Conservation (phyloP, 2,888 invertebrate genomes). For the Ochropleura leucogaster region DNA sequence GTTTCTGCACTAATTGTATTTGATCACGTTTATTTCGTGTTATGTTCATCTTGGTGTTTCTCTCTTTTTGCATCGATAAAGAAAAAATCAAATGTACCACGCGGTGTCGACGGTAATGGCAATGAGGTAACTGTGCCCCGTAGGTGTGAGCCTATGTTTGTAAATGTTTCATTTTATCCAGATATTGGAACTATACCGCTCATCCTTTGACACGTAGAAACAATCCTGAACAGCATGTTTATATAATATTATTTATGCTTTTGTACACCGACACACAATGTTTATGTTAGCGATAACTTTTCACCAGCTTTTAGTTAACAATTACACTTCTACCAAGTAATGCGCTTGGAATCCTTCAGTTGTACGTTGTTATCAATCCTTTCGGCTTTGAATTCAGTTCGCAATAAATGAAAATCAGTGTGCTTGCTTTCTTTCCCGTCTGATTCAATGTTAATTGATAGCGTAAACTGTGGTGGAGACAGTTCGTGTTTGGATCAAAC, state of each 20-base stretch:
- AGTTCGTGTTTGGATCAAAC: slow-evolving; percentile 59
- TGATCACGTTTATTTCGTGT: slow-evolving; percentile 78
- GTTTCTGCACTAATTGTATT: slow-evolving; percentile 74
- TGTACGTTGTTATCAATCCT: slow-evolving; percentile 61
- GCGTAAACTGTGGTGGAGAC: slow-evolving; percentile 52
- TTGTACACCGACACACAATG: slow-evolving; percentile 61
- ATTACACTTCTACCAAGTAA: slow-evolving; percentile 59
- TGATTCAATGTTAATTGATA: slow-evolving; percentile 58
- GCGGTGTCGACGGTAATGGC: slow-evolving; percentile 98
- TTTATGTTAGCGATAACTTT: slow-evolving; percentile 62
- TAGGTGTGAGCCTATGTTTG: slow-evolving; percentile 85
- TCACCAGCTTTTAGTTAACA: slow-evolving; percentile 73
- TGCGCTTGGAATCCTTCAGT: slow-evolving; percentile 66
- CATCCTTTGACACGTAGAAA: slow-evolving; percentile 77
- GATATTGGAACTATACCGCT: slow-evolving; percentile 73
- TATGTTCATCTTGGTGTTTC: slow-evolving; percentile 89
- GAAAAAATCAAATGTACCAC: slow-evolving; percentile 98
- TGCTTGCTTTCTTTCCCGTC: slow-evolving; percentile 69
- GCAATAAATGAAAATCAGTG: slow-evolving; percentile 65
- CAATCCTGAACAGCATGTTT: slow-evolving; percentile 75
- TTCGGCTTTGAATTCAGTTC: slow-evolving; percentile 68
- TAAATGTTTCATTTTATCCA: slow-evolving; percentile 75
- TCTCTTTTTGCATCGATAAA: slow-evolving; percentile 92
- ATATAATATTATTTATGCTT: slow-evolving; percentile 56
- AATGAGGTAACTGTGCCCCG: slow-evolving; percentile 94